phyloP scores from a whole-genome alignment of 2,113 vertebrate genomes.

The Apistogramma diplotaenia region DNA sequence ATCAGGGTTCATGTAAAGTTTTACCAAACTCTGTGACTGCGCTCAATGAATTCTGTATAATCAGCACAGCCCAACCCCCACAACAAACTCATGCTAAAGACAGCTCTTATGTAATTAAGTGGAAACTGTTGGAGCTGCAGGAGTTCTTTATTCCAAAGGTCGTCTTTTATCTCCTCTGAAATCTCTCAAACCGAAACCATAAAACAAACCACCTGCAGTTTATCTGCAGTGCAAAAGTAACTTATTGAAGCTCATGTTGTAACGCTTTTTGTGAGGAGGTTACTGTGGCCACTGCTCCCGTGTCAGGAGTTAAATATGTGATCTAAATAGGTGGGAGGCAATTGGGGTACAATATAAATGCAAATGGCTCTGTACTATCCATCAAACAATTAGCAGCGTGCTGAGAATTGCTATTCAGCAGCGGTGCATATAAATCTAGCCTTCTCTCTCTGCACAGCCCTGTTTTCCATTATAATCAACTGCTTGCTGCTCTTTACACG shows the following conservation, averaged over 20 bases:
- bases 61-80: not conserved
- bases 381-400: constrained; percentile 74
- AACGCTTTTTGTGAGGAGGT: constrained; percentile 27
- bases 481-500: constrained; percentile 39
- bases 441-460: constrained; percentile 19
- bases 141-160: not conserved
- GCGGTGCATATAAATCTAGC: constrained; percentile 52
- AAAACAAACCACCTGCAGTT: constrained; percentile 24
- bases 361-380: constrained; percentile 70
- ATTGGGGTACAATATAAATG: constrained; percentile 70
- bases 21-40: not conserved
- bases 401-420: constrained; percentile 70
- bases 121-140: not conserved
- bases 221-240: constrained; percentile 14
- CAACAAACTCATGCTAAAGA: not conserved
- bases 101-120: not conserved
- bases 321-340: constrained; percentile 61
- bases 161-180: not conserved
- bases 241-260: constrained; percentile 6
- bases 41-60: not conserved
- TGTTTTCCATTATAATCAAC: constrained; percentile 53
- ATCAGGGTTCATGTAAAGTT: not conserved
- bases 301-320: constrained; percentile 67
- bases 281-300: constrained; percentile 48
- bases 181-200: constrained; percentile 4